A percentile compares a stretch with the other conserved stretches of the same genome.
Conservation (phyloP, 2,797 vertebrate genomes). For the Cheirogaleus major region DNA sequence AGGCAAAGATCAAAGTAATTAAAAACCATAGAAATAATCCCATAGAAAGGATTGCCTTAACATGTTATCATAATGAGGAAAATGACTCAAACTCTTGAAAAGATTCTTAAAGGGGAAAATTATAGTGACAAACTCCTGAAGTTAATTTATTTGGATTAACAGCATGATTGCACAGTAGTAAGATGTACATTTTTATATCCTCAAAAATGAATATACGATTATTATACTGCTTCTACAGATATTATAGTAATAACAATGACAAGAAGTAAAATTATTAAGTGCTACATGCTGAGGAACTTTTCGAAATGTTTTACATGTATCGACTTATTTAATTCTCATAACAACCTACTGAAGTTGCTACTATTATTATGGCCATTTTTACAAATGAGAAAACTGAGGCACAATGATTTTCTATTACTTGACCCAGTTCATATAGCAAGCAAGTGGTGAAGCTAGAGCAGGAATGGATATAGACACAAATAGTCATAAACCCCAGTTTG, state of each 20-base stretch:
- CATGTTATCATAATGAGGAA: background rate
- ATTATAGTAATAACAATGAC: background rate
- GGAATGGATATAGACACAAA: background rate
- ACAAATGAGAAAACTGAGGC: background rate
- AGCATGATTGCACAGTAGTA: background rate
- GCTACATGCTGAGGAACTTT: background rate
- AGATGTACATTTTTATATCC: background rate
- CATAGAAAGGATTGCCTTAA: background rate
- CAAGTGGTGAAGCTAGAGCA: background rate
- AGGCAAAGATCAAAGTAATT: background rate
- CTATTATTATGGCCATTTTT: background rate
- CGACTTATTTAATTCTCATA: background rate
- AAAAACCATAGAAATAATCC: background rate
- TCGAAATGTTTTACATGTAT: background rate
- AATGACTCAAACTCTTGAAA: constrained; percentile 21
- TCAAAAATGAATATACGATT: background rate
- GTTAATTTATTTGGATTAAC: background rate
- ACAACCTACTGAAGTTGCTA: background rate
- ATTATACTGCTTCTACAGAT: background rate
- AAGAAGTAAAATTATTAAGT: background rate
- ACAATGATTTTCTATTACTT: background rate
- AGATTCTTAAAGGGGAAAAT: background rate
- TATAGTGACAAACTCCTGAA: background rate
- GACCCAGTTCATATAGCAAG: background rate
- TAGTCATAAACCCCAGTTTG: background rate